Conservation (phyloP, 2,113 vertebrate genomes). For the Rhabdomys dilectus region DNA sequence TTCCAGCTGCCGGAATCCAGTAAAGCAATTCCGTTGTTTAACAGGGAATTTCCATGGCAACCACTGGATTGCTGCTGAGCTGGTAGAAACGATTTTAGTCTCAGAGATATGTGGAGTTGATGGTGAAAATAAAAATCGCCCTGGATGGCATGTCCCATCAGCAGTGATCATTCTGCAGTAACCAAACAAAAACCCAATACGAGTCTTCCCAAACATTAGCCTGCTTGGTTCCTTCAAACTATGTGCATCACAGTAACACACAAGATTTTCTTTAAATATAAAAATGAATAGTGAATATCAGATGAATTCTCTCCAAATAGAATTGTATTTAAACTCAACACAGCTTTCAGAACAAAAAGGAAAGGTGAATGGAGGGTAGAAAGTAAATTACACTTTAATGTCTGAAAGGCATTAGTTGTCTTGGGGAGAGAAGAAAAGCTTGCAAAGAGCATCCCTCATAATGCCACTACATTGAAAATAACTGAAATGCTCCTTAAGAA, state of each 20-base stretch:
- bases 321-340: neutral
- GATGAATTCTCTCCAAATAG: constrained; percentile 26
- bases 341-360: neutral
- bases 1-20: neutral
- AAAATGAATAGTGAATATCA: constrained; percentile 56
- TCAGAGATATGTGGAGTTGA: neutral
- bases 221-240: neutral
- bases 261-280: neutral
- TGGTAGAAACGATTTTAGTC: neutral
- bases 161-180: neutral
- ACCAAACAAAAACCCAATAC: neutral
- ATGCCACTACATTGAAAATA: constrained; percentile 52
- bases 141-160: neutral
- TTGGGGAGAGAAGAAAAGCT: constrained; percentile 24
- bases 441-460: neutral
- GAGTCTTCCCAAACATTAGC: neutral
- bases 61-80: neutral
- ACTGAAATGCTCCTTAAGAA: constrained; percentile 37
- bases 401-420: constrained; percentile 1
- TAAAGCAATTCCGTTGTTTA: constrained; percentile 27
- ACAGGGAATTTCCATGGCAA: constrained; percentile 59
- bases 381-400: constrained; percentile 47
- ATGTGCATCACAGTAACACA: neutral
- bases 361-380: neutral
- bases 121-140: constrained; percentile 49